Evolutionary conservation across 1,140 invertebrate species (phyloP).

Genomic region (Zaprionus lachaisei): DNA sequence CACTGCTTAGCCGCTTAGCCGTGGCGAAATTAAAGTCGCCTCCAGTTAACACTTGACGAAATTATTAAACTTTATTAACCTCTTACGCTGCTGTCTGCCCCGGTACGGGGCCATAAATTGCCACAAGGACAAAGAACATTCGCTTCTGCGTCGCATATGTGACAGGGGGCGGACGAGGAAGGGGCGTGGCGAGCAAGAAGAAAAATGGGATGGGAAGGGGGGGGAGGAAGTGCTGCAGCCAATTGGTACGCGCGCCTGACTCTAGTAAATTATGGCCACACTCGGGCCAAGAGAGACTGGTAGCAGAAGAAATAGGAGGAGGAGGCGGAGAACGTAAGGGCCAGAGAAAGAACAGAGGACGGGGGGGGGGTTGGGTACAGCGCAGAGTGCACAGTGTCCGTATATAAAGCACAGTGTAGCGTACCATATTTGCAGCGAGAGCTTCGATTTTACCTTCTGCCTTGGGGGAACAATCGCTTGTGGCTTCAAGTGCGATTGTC

Average conservation of each 20-base stretch:
- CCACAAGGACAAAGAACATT: conserved; percentile 53
- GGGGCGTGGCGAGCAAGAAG: neutral
- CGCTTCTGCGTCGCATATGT: conserved; percentile 8
- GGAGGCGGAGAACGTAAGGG: neutral
- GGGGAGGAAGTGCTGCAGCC: conserved; percentile 39
- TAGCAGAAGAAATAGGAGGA: neutral
- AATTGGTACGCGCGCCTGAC: conserved; percentile 60
- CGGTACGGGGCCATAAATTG: conserved; percentile 57
- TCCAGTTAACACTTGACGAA: conserved; percentile 63
- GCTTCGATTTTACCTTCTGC: neutral
- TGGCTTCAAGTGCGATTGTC: conserved; percentile 30
- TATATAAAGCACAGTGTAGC: neutral
- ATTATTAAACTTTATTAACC: conserved; percentile 77
- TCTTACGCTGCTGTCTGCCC: conserved; percentile 55
- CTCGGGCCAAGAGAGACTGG: conserved; percentile 22
- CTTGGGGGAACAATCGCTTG: conserved; percentile 24
- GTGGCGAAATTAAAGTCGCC: conserved; percentile 52
- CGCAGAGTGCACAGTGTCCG: neutral
- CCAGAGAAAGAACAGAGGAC: neutral
- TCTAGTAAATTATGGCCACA: conserved; percentile 70
- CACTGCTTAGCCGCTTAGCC: conserved; percentile 30
- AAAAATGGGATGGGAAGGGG: neutral
- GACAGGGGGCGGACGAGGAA: neutral
- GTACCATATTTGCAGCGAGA: neutral
- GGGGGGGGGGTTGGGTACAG: neutral